Base-by-base conservation (phyloP, 2,113 vertebrate species). In the Delphinapterus leucas region DNA sequence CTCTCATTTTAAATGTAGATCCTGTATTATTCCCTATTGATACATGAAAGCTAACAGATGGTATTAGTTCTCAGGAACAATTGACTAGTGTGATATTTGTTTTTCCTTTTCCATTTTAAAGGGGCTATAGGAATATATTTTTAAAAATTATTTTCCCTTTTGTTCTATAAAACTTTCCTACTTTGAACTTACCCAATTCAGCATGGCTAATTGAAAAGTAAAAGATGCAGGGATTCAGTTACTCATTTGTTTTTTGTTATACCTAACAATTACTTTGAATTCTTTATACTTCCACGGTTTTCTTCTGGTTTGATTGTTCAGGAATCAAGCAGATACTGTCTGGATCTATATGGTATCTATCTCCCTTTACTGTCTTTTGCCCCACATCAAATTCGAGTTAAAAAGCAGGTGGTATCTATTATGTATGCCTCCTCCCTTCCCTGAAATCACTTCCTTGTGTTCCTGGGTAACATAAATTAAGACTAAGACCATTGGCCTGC, bases 51-150 rank as follows among this genome's bases (percentile, higher is more conserved):
- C 31, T 73, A 80, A 60, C 71, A 85, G 58, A 65, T 21, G 6
- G 38, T 31, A 92, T 96, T 67, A 95, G 44, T 93, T 93, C 60
- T 87, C 11, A 73, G 33, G 21, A 88, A 95, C 3, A 74, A 53
- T 17, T 53, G n/a, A 73, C 26, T 73, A 80, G 26, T 44, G 44
- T 93, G 28, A 71, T 87, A 74, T 55, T 88, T 84, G 17, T 41
- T 93, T 93, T 93, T 82, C 12, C 18, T 82, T 90, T 95, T 89
- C 41, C 6, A 95, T 92, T 96, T 92, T 85, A 93, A 96, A 81
- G 8, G 20, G 20, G 6, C 68, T 89, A 93, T 26, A 68, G 5
- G 41, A 47, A 95, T 33, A 91, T 90, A 63, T 91, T 88, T 96
- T 53, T 17, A 6, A 47, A 87, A 41, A n/a, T 67, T 23, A 28